phyloP scores from a whole-genome alignment of 1,140 invertebrate genomes.

The Apis dorsata region DNA sequence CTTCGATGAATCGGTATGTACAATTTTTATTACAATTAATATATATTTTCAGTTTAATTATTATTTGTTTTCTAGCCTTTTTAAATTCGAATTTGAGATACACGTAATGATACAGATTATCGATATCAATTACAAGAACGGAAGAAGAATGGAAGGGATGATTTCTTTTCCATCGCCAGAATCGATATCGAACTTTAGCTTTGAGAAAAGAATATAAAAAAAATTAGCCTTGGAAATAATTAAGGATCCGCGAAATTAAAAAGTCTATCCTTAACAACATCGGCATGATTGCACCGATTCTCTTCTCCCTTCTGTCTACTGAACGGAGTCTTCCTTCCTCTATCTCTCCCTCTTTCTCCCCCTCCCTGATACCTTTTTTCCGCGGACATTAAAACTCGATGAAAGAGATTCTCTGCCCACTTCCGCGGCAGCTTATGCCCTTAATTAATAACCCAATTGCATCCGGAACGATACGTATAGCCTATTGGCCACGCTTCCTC shows the following conservation, averaged over 20 bases:
- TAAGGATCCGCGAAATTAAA: slow-evolving; percentile 70
- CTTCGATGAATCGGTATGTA: too few species aligned
- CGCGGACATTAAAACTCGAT: slow-evolving; percentile 49
- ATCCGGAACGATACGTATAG: slow-evolving; percentile 21
- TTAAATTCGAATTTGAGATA: too few species aligned
- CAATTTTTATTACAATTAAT: too few species aligned
- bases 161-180: slow-evolving; percentile 13
- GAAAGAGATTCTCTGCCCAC: slow-evolving; percentile 41
- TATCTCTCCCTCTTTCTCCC: not conserved
- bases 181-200: slow-evolving; percentile 42
- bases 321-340: not conserved
- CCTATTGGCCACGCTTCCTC: slow-evolving; percentile 2
- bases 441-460: slow-evolving; percentile 54
- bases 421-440: slow-evolving; percentile 27
- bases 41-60: too few species aligned
- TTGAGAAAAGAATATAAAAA: not conserved
- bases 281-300: slow-evolving; percentile 38
- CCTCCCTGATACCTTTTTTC: slow-evolving; percentile 19
- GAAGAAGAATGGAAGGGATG: too few species aligned
- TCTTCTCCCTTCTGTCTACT: slow-evolving; percentile 10
- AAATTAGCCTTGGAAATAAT: slow-evolving; percentile 64
- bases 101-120: too few species aligned
- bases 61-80: too few species aligned
- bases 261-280: slow-evolving; percentile 63
- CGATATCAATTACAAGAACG: too few species aligned